Evolutionary conservation across 2,113 vertebrate genomes (phyloP).

Genomic region (Pterocles gutturalis): DNA sequence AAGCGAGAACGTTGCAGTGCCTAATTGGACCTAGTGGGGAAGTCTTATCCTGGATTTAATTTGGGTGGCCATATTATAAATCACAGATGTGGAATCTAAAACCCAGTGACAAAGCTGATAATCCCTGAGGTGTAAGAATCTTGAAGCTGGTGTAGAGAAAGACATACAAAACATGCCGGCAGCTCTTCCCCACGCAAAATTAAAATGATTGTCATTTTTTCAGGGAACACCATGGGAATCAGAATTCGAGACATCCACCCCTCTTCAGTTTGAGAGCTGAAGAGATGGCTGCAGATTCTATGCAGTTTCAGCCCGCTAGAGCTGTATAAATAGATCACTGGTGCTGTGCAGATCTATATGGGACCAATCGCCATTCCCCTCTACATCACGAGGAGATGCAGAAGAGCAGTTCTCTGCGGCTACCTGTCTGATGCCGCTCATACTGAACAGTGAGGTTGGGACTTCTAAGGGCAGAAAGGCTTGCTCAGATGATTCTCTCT

Average conservation of each 20-base stretch:
- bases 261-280: constrained; percentile 27
- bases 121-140: constrained; percentile 18
- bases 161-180: background rate
- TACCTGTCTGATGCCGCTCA: background rate
- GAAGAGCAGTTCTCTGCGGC: background rate
- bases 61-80: background rate
- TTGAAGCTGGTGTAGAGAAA: constrained; percentile 2
- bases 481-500: background rate
- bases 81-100: constrained; percentile 1
- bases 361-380: background rate
- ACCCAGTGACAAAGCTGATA: background rate
- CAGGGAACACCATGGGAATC: constrained; percentile 45
- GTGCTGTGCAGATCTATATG: background rate
- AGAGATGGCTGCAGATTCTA: constrained; percentile 42
- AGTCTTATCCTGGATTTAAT: background rate
- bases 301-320: background rate
- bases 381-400: background rate
- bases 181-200: constrained; percentile 12
- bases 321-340: constrained; percentile 39
- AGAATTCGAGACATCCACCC: constrained; percentile 32
- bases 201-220: constrained; percentile 49
- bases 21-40: background rate
- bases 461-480: background rate
- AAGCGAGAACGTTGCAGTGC: background rate
- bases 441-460: background rate